phyloP scores from a whole-genome alignment of 1,140 invertebrate genomes.

The Megalonaias nervosa region DNA sequence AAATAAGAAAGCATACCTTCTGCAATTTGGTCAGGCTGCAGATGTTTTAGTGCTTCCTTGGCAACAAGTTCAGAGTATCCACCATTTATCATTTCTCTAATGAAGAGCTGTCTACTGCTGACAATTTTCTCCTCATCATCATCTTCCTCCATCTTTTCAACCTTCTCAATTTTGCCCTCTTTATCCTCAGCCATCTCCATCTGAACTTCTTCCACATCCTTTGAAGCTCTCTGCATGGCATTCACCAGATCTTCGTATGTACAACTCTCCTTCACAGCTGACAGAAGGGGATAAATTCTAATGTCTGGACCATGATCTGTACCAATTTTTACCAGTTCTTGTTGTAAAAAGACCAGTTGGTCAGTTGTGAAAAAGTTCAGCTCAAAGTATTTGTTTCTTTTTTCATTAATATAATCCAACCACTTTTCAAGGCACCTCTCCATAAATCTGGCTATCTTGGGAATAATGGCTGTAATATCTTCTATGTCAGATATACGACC shows the following conservation, averaged over 20 bases:
- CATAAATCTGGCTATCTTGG: constrained; percentile 56
- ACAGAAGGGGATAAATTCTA: constrained; percentile 50
- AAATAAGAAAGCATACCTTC: constrained; percentile 26
- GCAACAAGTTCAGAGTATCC: constrained; percentile 25
- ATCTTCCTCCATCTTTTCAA: constrained; percentile 7
- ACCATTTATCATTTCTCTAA: constrained; percentile 11
- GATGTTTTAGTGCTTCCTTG: constrained; percentile 20
- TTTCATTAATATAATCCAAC: constrained; percentile 50
- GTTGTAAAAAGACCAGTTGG: constrained; percentile 62
- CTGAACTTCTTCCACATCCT: constrained; percentile 28
- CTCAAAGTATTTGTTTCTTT: constrained; percentile 49
- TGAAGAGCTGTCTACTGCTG: constrained; percentile 18
- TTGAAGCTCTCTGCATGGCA: constrained; percentile 35
- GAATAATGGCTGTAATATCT: constrained; percentile 29
- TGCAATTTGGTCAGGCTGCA: constrained; percentile 30
- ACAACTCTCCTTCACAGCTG: constrained; percentile 46
- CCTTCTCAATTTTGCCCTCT: constrained; percentile 4
- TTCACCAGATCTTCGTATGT: neutral
- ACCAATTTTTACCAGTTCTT: constrained; percentile 51
- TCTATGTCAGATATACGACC: constrained; percentile 8
- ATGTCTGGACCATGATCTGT: constrained; percentile 24
- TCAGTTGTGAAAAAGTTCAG: constrained; percentile 64
- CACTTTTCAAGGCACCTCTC: constrained; percentile 58
- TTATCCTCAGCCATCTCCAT: constrained; percentile 10
- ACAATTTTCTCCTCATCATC: constrained; percentile 6